Evolutionary conservation across 2,797 vertebrate species (phyloP), one percentile per base, ranked within the genome.

Genomic region (Garrulus glandarius): DNA sequence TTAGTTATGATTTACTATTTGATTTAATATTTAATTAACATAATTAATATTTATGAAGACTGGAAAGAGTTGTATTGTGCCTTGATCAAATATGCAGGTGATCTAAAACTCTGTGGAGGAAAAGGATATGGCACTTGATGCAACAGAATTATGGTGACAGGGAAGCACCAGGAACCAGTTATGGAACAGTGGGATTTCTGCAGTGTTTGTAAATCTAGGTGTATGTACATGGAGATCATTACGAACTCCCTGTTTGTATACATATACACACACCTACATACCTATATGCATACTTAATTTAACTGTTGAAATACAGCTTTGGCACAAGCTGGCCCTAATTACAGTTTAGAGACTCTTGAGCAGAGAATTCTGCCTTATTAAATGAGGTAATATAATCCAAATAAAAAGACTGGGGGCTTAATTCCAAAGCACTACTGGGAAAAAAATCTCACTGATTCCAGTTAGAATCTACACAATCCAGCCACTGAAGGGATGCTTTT

Each of bases 11-110:
- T 89, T 92, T 83, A 89, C 8, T 64, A 43, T 56, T 86, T 47
- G 2, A 64, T 72, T 95, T 88, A 89, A 89, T 91, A 89, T 91
- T 95, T 90, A 34, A 95, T 95, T 87, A 95, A 63, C 24, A 57
- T 32, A 43, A 77, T 96, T 61, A 87, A 94, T 87, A 92, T 94
- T 95, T 92, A 94, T 85, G 68, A 85, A 69, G 46, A 69, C 18
- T 88, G 39, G 36, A 74, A 92, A 79, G 50, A 91, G 29, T 59
- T 89, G 44, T 37, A 79, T 83, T 85, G 67, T 87, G 71, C 32
- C 63, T 76, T 79, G 39, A 81, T 92, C 44, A 86, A 92, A 92
- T 95, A 90, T 71, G 69, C 57, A 90, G 69, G 43, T 61, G 65
- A 86, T 91, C 43, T 76, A 82, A 91, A 92, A 65, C 23, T 82